These are phyloP conservation scores for Cryptus armator DNA, from an alignment of 2,888 invertebrate species.

Conservation along the genomic window DNA sequence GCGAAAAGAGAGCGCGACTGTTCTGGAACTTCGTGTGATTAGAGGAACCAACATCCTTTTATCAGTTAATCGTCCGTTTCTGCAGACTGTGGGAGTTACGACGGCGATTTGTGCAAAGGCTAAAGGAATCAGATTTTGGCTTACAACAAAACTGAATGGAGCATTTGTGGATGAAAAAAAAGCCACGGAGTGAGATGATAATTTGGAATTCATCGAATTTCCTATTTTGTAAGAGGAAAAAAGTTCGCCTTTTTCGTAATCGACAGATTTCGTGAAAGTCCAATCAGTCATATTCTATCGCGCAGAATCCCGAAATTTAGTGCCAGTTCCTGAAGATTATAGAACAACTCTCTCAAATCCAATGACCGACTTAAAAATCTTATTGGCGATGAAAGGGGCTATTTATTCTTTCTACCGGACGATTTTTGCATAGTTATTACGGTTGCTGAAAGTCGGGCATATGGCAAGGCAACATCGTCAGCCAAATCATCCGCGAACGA, in stretches of 20 bases:
- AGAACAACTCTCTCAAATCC: background rate
- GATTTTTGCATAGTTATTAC: too few species aligned
- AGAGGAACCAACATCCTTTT: conserved; percentile 55
- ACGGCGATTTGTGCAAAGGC: conserved; percentile 27
- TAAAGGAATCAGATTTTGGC: conserved; percentile 15
- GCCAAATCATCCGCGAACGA: background rate
- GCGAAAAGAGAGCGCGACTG: conserved; percentile 21
- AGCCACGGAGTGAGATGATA: background rate
- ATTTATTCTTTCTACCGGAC: background rate
- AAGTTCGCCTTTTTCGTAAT: background rate
- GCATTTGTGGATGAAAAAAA: conserved; percentile 22
- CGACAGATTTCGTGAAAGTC: background rate
- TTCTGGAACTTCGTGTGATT: conserved; percentile 38
- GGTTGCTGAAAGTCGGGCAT: too few species aligned
- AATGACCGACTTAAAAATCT: background rate
- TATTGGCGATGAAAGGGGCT: background rate
- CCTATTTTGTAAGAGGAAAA: background rate
- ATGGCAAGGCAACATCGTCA: too few species aligned
- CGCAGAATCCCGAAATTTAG: background rate
- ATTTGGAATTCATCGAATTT: background rate
- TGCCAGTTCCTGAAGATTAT: background rate
- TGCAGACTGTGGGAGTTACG: conserved; percentile 14
- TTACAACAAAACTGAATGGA: conserved; percentile 21
- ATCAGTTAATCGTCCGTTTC: conserved; percentile 57
- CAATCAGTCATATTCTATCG: background rate